Percentiles rank a stretch among this genome's conserved stretches.
phyloP scores from a whole-genome alignment of 2,113 vertebrate species.

The Anseranas semipalmata region DNA sequence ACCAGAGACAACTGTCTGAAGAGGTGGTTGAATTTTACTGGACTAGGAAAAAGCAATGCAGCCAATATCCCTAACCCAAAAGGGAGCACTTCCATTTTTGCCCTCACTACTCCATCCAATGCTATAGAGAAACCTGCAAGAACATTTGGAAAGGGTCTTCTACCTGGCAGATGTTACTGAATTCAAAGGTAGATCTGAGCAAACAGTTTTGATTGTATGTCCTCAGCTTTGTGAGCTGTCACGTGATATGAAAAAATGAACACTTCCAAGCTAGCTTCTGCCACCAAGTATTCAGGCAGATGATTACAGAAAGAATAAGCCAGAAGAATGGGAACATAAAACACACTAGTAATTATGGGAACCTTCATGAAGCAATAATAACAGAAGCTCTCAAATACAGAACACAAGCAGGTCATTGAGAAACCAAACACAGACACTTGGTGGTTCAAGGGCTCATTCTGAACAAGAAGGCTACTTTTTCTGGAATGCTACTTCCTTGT shows the following conservation, averaged over 20 bases:
- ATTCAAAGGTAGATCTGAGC: not conserved
- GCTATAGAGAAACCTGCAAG: not conserved
- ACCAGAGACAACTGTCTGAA: not conserved
- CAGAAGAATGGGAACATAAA: constrained; percentile 5
- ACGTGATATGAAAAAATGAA: accelerated
- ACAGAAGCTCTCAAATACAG: not conserved
- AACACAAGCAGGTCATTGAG: not conserved
- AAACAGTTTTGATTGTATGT: not conserved
- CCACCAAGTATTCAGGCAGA: not conserved
- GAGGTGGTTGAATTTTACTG: not conserved
- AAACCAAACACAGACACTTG: not conserved
- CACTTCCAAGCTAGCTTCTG: not conserved
- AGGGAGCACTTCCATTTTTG: not conserved
- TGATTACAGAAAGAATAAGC: constrained; percentile 5
- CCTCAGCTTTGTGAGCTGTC: not conserved
- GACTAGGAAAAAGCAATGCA: not conserved
- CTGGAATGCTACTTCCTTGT: not conserved
- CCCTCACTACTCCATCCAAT: not conserved
- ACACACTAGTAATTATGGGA: not conserved
- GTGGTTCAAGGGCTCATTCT: not conserved
- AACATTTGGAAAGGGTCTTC: not conserved
- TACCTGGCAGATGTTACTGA: not conserved
- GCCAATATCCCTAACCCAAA: not conserved
- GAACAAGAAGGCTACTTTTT: not conserved
- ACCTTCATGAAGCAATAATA: constrained; percentile 17